Base-by-base conservation (phyloP, 2,113 vertebrate species). In the Pseudopipra pipra region DNA sequence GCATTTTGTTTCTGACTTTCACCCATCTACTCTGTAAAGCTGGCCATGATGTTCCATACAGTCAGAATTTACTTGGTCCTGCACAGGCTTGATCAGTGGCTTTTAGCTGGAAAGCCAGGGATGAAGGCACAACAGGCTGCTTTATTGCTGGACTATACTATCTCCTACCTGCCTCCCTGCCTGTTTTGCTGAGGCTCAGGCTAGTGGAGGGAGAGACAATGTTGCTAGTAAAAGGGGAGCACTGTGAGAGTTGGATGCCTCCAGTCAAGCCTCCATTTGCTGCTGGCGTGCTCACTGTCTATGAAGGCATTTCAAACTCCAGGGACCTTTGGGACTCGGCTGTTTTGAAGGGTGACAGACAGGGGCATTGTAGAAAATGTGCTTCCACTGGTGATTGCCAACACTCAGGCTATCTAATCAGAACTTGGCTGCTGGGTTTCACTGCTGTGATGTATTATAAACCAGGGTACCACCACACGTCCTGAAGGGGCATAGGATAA, bases 221-320 rank as follows among this genome's bases (percentile, higher is more conserved):
- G 23, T 3, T 76, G 41, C 55, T 54, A 22, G 35, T 35, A 43
- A 92, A 80, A 79, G 31, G 37, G 49, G n/a, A 2, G 0, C 28
- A 33, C 62, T 87, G 70, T 10, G 62, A 73, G 84, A 55, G 37
- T 6, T 77, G 46, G 28, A 74, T 88, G 56, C 70, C 70, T 87
- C 49, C 87, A 82, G 81, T 65, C 35, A 75, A 78, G 52, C 47
- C 41, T 52, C 71, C 77, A 94, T 79, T 81, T 95, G 86, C 87
- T 89, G 66, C 61, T 43, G 65, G 41, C 70, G 56, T 75, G 93
- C 84, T 91, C 15, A 0, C 62, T 82, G 84, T 46, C 87, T 73
- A 16, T 25, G 31, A 70, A 83, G 54, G 39, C 76, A 37, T 88
- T 79, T 77, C 63, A 44, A n/a, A 80, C 24, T 19, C 44, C 63